Evolutionary conservation across 2,113 vertebrate genomes (phyloP).

Genomic region (Psittacula cyanocephala): DNA sequence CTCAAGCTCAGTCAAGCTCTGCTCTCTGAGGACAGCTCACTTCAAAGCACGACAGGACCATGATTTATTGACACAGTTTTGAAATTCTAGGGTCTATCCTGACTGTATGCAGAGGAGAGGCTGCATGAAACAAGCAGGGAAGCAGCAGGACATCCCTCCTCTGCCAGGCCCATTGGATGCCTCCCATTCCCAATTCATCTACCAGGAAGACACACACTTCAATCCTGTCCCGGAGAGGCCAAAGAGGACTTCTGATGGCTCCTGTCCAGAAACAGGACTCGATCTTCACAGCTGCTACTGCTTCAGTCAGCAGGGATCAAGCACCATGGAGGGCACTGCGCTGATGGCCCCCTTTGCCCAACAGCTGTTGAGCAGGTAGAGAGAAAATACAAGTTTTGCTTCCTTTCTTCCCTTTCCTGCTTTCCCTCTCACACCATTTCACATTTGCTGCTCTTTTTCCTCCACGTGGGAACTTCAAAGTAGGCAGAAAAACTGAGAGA

Average conservation of each 20-base stretch:
- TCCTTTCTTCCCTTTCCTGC: neutral
- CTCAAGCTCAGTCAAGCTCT: neutral
- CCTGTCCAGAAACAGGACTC: neutral
- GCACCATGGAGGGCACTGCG: neutral
- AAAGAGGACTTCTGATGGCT: neutral
- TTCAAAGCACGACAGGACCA: neutral
- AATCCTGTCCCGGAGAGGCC: neutral
- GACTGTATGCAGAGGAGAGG: neutral
- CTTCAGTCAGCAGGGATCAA: neutral
- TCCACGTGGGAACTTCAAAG: neutral
- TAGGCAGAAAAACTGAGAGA: neutral
- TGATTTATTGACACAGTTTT: neutral
- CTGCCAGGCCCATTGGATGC: neutral
- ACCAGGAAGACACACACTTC: neutral
- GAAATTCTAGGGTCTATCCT: neutral
- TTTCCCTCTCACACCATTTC: neutral
- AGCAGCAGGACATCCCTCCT: neutral
- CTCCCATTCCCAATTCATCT: neutral
- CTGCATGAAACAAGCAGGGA: neutral
- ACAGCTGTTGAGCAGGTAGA: neutral
- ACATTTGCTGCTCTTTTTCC: neutral
- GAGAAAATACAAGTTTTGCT: neutral
- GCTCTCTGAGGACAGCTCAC: neutral
- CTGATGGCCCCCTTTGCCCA: neutral
- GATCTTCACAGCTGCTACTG: neutral